These are phyloP conservation scores for Capitella teleta DNA, from an alignment of 1,140 invertebrate species.

Conservation along the genomic window DNA sequence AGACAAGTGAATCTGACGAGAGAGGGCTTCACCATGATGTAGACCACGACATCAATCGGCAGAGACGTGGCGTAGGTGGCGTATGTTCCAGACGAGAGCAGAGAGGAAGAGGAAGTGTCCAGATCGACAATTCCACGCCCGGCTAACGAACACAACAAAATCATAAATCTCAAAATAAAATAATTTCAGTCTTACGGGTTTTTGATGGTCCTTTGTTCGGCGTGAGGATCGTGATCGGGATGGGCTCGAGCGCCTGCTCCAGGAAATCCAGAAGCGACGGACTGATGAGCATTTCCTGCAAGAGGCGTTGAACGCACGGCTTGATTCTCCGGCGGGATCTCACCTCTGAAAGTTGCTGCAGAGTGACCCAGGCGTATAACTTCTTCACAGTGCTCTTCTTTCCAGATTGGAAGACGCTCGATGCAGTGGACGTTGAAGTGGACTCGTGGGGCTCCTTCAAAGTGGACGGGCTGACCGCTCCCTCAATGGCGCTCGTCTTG, in stretches of 20 bases:
- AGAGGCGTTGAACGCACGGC: background rate
- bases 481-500: too few relatives aligned
- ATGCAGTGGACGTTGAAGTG: too few relatives aligned
- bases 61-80: conserved; percentile 71
- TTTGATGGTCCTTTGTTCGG: too few relatives aligned
- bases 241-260: conserved; percentile 75
- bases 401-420: too few relatives aligned
- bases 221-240: conserved; percentile 51
- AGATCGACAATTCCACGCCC: conserved; percentile 9
- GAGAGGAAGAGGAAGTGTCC: conserved; percentile 26
- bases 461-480: too few relatives aligned
- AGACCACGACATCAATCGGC: conserved; percentile 96
- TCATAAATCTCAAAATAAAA: too few relatives aligned
- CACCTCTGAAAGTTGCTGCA: conserved; percentile 72
- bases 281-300: conserved; percentile 41
- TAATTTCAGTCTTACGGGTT: too few relatives aligned
- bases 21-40: conserved; percentile 94
- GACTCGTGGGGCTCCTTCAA: background rate
- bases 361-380: conserved; percentile 86
- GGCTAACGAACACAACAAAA: too few relatives aligned
- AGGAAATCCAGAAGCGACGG: conserved; percentile 41
- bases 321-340: background rate
- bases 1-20: conserved; percentile 80
- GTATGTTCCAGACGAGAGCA: conserved; percentile 27
- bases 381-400: conserved; percentile 52